Percentiles rank a stretch among this genome's conserved stretches.
Conservation (phyloP, 2,888 invertebrate genomes). For the Clepsis dumicolana region DNA sequence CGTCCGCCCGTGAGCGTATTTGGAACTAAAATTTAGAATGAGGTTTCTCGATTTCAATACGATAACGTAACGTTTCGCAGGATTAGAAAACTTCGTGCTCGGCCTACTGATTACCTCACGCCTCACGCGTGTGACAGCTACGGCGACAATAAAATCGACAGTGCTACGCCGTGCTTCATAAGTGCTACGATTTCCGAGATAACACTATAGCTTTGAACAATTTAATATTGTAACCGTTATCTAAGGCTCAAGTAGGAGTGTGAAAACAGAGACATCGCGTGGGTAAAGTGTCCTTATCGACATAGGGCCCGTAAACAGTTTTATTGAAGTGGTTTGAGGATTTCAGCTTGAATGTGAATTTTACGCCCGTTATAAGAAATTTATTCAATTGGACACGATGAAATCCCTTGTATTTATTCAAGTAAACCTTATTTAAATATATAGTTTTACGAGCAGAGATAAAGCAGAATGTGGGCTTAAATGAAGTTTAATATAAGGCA, state of each 20-base stretch:
- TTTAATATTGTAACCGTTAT: slow-evolving; percentile 16
- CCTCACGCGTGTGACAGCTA: slow-evolving; percentile 7
- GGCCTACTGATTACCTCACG: slow-evolving; percentile 2
- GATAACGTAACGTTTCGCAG: too few species aligned
- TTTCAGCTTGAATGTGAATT: slow-evolving; percentile 22
- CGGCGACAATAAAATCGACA: slow-evolving; percentile 6
- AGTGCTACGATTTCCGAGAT: slow-evolving; percentile 6
- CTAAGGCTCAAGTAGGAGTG: slow-evolving; percentile 11
- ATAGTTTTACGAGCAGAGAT: slow-evolving; percentile 13
- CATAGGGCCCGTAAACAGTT: slow-evolving; percentile 38
- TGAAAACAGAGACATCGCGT: slow-evolving; percentile 28
- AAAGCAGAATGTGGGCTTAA: not conserved
- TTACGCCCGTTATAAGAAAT: slow-evolving; percentile 30
- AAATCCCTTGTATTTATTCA: slow-evolving; percentile 13
- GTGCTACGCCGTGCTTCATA: slow-evolving; percentile 16
- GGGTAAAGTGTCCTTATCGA: slow-evolving; percentile 26
- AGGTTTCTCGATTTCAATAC: too few species aligned
- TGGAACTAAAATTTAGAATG: too few species aligned
- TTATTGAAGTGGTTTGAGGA: slow-evolving; percentile 39
- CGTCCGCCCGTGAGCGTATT: too few species aligned
- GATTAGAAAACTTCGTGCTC: too few species aligned
- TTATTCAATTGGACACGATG: slow-evolving; percentile 15
- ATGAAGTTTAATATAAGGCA: not conserved
- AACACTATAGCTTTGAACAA: slow-evolving; percentile 4
- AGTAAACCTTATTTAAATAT: slow-evolving; percentile 12